A percentile compares a stretch with the other conserved stretches of the same genome.
Conservation (phyloP, 2,888 invertebrate genomes). For the Catocala fraxini region DNA sequence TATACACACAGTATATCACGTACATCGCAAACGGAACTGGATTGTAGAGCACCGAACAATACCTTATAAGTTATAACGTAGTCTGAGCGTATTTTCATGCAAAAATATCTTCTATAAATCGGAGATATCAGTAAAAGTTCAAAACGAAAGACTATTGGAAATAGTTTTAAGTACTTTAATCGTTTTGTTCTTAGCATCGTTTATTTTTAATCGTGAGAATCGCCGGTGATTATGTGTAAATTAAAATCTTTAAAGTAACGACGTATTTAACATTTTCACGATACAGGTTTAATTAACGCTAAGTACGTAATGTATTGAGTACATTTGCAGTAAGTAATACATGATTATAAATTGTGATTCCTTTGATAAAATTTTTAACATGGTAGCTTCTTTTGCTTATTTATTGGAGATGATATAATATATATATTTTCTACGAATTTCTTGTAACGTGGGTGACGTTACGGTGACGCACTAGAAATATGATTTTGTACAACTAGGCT, state of each 20-base stretch:
- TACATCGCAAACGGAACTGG: conserved; percentile 28
- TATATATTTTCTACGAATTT: neutral
- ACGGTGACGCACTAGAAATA: conserved; percentile 2
- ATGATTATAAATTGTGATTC: neutral
- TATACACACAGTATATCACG: conserved; percentile 34
- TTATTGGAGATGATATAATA: neutral
- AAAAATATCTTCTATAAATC: conserved; percentile 22
- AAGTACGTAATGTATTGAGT: conserved; percentile 6
- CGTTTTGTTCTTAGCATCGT: neutral
- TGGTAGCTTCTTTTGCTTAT: neutral
- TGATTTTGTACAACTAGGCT: too few species aligned
- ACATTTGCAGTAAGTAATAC: neutral
- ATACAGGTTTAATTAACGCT: conserved; percentile 7
- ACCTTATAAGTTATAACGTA: conserved; percentile 5
- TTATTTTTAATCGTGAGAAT: conserved; percentile 1
- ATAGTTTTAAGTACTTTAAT: neutral
- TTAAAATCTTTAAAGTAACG: neutral
- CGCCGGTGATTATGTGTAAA: neutral
- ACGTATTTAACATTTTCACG: neutral
- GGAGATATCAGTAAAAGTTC: conserved; percentile 26
- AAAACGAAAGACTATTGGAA: conserved; percentile 1
- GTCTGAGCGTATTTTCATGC: conserved; percentile 21
- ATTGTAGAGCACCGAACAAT: conserved; percentile 36
- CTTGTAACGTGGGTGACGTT: neutral
- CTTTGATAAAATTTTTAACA: too few species aligned